phyloP scores from a whole-genome alignment of 1,140 invertebrate genomes.

The Lordiphosa stackelbergi region DNA sequence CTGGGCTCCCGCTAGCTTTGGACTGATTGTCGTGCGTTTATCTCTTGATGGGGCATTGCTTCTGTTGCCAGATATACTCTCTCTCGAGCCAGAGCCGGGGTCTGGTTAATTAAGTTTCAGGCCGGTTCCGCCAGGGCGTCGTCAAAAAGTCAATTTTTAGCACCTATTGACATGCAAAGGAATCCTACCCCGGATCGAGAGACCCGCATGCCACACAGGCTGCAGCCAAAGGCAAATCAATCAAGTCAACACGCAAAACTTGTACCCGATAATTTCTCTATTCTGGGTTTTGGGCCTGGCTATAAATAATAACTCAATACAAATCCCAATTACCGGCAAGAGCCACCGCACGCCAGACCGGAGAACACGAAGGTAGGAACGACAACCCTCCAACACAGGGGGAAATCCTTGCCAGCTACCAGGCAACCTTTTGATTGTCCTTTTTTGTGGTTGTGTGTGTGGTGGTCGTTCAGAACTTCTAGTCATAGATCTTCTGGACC shows the following conservation, averaged over 20 bases:
- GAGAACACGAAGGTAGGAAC: slow-evolving; percentile 28
- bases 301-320: slow-evolving; percentile 76
- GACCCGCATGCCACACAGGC: not conserved
- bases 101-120: slow-evolving; percentile 69
- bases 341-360: slow-evolving; percentile 60
- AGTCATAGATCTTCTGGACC: no score
- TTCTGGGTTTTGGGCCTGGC: slow-evolving; percentile 38
- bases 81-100: slow-evolving; percentile 8
- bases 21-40: slow-evolving; percentile 71
- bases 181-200: slow-evolving; percentile 14
- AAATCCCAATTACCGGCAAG: slow-evolving; percentile 72
- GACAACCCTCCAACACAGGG: no score
- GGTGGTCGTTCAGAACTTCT: no score
- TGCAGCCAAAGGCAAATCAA: slow-evolving; percentile 53
- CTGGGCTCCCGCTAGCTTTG: slow-evolving; percentile 46
- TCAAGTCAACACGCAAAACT: slow-evolving; percentile 71
- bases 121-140: slow-evolving; percentile 47
- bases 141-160: slow-evolving; percentile 61
- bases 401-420: no score
- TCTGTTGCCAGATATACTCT: slow-evolving; percentile 48
- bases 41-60: slow-evolving; percentile 65
- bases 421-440: no score
- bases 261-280: slow-evolving; percentile 70
- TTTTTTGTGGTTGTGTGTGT: no score
- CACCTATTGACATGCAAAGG: slow-evolving; percentile 74